phyloP scores from a whole-genome alignment of 2,113 vertebrate genomes.

The Beaufortia kweichowensis region DNA sequence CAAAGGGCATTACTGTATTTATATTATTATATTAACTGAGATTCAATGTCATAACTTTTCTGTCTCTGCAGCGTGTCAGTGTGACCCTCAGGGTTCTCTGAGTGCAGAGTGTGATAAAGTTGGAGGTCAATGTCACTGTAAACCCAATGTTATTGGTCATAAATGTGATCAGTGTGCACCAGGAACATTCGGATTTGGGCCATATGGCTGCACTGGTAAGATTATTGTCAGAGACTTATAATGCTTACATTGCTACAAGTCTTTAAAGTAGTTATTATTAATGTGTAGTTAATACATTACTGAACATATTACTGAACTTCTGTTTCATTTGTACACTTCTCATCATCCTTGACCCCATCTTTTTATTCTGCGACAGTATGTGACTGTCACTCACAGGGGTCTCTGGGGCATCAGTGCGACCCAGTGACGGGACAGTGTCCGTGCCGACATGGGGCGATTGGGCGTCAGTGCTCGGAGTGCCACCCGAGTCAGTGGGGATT shows the following conservation, averaged over 20 bases:
- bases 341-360: background rate
- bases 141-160: constrained; percentile 76
- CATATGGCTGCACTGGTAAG: constrained; percentile 81
- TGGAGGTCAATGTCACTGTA: constrained; percentile 83
- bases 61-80: constrained; percentile 77
- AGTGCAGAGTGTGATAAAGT: constrained; percentile 79
- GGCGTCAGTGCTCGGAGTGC: constrained; percentile 76
- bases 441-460: constrained; percentile 68
- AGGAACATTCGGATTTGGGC: constrained; percentile 80
- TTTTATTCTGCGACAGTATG: constrained; percentile 71
- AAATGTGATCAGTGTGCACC: constrained; percentile 79
- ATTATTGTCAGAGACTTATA: background rate
- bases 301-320: too few species aligned
- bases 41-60: background rate
- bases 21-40: too few species aligned
- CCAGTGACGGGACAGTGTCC: constrained; percentile 77
- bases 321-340: background rate
- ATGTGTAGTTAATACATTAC: too few species aligned
- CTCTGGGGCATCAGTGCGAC: constrained; percentile 75
- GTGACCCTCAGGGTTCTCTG: constrained; percentile 82
- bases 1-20: too few species aligned
- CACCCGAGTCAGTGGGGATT: constrained; percentile 78
- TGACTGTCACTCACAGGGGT: constrained; percentile 77
- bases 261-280: too few species aligned
- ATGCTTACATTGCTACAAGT: too few species aligned